Conservation (phyloP, 2,113 vertebrate genomes). For the Notiomystis cincta region DNA sequence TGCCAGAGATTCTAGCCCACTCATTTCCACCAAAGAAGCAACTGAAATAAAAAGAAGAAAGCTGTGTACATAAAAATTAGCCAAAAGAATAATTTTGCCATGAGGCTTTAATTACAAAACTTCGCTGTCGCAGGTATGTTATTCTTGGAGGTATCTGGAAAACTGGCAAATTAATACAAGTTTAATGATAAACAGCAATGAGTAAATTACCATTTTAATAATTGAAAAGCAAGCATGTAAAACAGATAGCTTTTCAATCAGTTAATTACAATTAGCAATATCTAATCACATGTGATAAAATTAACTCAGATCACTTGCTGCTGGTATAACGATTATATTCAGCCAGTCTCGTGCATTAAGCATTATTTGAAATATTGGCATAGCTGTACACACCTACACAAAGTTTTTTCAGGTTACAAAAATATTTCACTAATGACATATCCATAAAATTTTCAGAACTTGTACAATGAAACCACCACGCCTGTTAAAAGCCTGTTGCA, state of each 20-base stretch:
- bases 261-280: slow-evolving; percentile 51
- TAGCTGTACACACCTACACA: neutral
- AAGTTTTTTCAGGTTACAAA: neutral
- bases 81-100: neutral
- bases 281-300: slow-evolving; percentile 44
- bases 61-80: neutral
- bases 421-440: neutral
- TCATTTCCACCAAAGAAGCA: slow-evolving; percentile 56
- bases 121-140: neutral
- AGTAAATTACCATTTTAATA: slow-evolving; percentile 40
- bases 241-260: slow-evolving; percentile 32
- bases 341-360: neutral
- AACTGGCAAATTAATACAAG: neutral
- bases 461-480: neutral
- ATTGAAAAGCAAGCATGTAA: slow-evolving; percentile 41
- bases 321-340: neutral
- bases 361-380: neutral
- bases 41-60: slow-evolving; percentile 26
- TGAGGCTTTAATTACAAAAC: slow-evolving; percentile 4
- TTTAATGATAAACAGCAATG: neutral
- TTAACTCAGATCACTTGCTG: slow-evolving; percentile 3
- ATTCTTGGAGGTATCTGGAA: neutral
- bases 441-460: neutral
- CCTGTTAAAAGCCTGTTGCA: neutral
- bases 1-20: slow-evolving; percentile 69